Evolutionary conservation across 1,140 invertebrate genomes (phyloP).

Genomic region (Aphelenchoides fujianensis): DNA sequence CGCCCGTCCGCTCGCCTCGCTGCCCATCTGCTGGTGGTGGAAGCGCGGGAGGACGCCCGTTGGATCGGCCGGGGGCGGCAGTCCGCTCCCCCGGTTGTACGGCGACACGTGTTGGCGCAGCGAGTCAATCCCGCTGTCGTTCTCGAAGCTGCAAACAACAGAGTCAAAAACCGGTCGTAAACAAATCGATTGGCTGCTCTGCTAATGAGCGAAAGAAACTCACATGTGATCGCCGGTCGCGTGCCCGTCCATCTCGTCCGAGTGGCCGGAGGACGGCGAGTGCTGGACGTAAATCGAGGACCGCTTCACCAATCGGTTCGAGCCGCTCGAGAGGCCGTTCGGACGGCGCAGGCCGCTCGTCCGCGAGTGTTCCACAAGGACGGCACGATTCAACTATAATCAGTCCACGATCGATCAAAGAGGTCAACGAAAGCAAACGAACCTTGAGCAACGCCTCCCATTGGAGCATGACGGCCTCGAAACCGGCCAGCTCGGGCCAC

Average conservation of each 20-base stretch:
- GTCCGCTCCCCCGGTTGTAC: constrained; percentile 23
- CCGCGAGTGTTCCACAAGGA: constrained; percentile 16
- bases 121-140: constrained; percentile 54
- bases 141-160: constrained; percentile 44
- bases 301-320: constrained; percentile 13
- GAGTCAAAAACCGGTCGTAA: no score
- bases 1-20: background rate
- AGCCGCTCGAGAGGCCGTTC: no score
- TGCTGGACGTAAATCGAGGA: constrained; percentile 15
- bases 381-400: constrained; percentile 47
- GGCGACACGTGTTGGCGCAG: constrained; percentile 47
- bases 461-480: constrained; percentile 51
- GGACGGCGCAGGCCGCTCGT: constrained; percentile 17
- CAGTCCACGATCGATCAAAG: no score
- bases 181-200: no score
- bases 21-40: constrained; percentile 1
- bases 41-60: no score
- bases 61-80: no score
- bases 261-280: constrained; percentile 34
- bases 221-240: constrained; percentile 26
- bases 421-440: no score
- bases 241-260: constrained; percentile 35
- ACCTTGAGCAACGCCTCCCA: constrained; percentile 54
- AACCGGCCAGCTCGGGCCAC: constrained; percentile 45
- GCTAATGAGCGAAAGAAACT: no score